Conservation (phyloP, 2,113 vertebrate genomes). For the Lethenteron camtschaticum region DNA sequence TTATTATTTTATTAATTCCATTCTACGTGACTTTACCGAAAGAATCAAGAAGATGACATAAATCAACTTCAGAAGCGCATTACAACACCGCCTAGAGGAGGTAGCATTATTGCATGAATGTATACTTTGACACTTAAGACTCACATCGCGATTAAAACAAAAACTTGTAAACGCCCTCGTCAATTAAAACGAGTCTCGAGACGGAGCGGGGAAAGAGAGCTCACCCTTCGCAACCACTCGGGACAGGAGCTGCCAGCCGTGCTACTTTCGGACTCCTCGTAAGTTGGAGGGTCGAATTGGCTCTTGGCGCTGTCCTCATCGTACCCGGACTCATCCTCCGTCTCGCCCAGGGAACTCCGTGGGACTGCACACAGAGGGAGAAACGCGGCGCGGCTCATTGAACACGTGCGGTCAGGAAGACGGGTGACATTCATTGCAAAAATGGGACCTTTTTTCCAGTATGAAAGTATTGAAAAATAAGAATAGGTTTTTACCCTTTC, state of each 20-base stretch:
- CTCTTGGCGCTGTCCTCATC: not conserved
- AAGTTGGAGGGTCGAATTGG: not conserved
- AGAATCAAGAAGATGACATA: no score
- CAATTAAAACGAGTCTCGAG: not conserved
- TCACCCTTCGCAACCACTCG: conserved; percentile 75
- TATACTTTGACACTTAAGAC: not conserved
- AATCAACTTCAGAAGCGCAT: not conserved
- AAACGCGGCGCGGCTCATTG: not conserved
- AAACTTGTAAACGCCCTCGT: not conserved
- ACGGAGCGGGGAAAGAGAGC: not conserved
- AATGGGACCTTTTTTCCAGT: not conserved
- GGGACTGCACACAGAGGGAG: not conserved
- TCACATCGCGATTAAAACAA: not conserved
- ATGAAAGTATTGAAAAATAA: not conserved
- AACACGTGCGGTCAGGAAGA: not conserved
- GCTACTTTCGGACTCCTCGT: conserved; percentile 28
- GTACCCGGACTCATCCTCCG: not conserved
- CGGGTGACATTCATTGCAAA: not conserved
- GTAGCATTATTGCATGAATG: not conserved
- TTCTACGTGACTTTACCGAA: no score
- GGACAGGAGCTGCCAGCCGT: conserved; percentile 70
- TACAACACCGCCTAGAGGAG: not conserved
- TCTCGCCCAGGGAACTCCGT: not conserved
- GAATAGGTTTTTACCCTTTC: not conserved
- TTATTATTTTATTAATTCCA: no score